These are phyloP conservation scores for Willowsia nigromaculata DNA, from an alignment of 2,888 invertebrate genomes.

Conservation along the genomic window DNA sequence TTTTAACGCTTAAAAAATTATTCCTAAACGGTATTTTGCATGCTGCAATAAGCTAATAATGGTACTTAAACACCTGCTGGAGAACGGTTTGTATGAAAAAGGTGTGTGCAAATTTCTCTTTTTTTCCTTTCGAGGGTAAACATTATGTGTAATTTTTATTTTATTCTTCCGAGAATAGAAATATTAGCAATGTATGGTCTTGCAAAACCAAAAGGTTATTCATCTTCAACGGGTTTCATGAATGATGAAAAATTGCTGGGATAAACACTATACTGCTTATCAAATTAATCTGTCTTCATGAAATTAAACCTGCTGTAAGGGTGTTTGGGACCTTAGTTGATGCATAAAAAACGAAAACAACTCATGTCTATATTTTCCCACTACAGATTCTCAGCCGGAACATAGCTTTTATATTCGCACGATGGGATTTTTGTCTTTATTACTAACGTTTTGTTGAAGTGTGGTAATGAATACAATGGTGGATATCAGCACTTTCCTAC, in stretches of 20 bases:
- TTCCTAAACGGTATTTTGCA: not conserved
- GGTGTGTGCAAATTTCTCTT: not conserved
- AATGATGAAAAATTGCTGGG: not conserved
- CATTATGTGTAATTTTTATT: not conserved
- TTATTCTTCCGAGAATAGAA: not conserved
- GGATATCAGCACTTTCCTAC: not conserved
- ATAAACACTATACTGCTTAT: not conserved
- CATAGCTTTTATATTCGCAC: not conserved
- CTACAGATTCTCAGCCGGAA: not conserved
- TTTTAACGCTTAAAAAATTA: not conserved
- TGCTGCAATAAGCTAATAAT: too few relatives aligned
- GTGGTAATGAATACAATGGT: not conserved
- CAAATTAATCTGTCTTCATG: conserved; percentile 2
- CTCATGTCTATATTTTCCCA: not conserved
- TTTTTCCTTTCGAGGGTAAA: not conserved
- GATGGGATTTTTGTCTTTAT: not conserved
- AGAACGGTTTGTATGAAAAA: not conserved
- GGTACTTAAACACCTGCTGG: not conserved
- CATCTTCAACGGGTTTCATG: not conserved
- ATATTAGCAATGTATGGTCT: not conserved
- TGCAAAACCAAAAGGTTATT: not conserved
- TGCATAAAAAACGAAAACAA: not conserved
- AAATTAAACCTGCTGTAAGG: not conserved
- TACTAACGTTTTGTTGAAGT: not conserved
- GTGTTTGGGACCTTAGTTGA: too few relatives aligned